Conservation (phyloP, 2,888 invertebrate genomes). For the Amphipoea oculea region DNA sequence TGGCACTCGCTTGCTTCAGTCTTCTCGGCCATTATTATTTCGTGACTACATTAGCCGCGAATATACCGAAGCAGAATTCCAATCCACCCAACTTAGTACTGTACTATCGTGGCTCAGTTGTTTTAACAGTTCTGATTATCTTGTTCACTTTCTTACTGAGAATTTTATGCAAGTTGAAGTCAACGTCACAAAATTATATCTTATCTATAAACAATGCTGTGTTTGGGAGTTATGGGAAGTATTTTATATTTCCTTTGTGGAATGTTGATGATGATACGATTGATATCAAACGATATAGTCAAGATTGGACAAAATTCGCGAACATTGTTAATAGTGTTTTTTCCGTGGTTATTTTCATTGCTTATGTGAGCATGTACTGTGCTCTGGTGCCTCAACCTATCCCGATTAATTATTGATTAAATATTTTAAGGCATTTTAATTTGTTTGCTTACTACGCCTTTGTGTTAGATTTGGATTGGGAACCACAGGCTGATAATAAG, state of each 20-base stretch:
- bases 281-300: slow-evolving; percentile 37
- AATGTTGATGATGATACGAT: slow-evolving; percentile 29
- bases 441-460: background rate
- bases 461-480: background rate
- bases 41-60: slow-evolving; percentile 60
- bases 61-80: slow-evolving; percentile 68
- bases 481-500: background rate
- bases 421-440: background rate
- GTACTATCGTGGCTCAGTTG: slow-evolving; percentile 72
- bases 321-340: slow-evolving; percentile 70
- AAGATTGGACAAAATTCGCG: slow-evolving; percentile 71
- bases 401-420: slow-evolving; percentile 53
- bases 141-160: slow-evolving; percentile 68
- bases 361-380: slow-evolving; percentile 68
- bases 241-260: slow-evolving; percentile 70
- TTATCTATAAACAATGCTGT: slow-evolving; percentile 65
- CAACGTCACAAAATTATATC: slow-evolving; percentile 63
- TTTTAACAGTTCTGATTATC: slow-evolving; percentile 66
- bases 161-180: slow-evolving; percentile 58
- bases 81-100: slow-evolving; percentile 72
- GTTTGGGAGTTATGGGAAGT: slow-evolving; percentile 57
- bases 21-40: slow-evolving; percentile 71
- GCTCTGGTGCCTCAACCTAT: slow-evolving; percentile 68
- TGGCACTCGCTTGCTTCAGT: slow-evolving; percentile 70
- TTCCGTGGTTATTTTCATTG: slow-evolving; percentile 52